Base-by-base conservation (phyloP, 1,140 invertebrate genomes). In the Eupristina koningsbergeri region DNA sequence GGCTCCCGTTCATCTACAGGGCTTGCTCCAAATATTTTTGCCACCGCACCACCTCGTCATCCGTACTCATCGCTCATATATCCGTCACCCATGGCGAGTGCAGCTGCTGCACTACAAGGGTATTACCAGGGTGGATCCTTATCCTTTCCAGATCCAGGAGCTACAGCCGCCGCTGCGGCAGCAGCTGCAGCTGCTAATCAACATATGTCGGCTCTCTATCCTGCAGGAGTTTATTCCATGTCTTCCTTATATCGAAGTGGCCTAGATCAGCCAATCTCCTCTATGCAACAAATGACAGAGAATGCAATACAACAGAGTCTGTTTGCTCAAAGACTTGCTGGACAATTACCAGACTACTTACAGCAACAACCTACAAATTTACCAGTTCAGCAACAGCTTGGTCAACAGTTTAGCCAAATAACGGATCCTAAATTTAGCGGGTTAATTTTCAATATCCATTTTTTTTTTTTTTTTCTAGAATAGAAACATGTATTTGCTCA, bases 41-140 rank as follows among this genome's bases (percentile, higher is more conserved):
- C 86, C 19, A 50, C 86, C 19, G 61, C 86, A 15, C 50, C 86
- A 13, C 88, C 86, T 13, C 86, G 89, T 2, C 85, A 89, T 73
- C 87, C 89, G 3, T 91, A 90, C 36, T 86, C 89, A 6, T 85
- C 88, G 0, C 50, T 91, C 0, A 80, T 91, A 0, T 92, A 91
- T 85, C 90, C 90, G 26, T 79, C 87, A 0, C 69, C 86, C 47
- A 39, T 82, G 41, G 50, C 82, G 67, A 77, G 85, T 1, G 53
- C 80, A 31, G 36, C 64, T 0, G 79, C 45, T 29, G 84, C 79
- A 45, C 87, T 90, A 26, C 87, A 88, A 53, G 87, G 86, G 36
- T 91, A 89, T 84, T 89, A 89, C 69, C 89, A 90, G 45, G 83
- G 88, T 15, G 87, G 86, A 22, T 29, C 29, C 0, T 83, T 93